Evolutionary conservation across 2,797 vertebrate species (phyloP).

Genomic region (Urocyon cinereoargenteus): DNA sequence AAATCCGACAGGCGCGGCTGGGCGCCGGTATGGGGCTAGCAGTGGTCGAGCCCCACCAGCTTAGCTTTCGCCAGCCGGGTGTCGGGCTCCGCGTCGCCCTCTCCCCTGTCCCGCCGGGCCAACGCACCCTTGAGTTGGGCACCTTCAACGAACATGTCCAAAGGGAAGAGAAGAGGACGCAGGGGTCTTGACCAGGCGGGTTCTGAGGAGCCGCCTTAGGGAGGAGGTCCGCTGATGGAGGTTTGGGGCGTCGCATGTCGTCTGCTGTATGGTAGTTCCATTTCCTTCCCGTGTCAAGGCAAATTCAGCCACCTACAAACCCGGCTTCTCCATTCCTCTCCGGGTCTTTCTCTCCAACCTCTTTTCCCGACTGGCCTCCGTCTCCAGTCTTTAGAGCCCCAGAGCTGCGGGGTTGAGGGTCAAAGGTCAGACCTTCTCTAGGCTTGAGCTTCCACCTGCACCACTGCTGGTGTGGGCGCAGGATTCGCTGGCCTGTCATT

Average conservation of each 20-base stretch:
- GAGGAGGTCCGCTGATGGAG: not conserved
- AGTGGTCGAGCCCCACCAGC: not conserved
- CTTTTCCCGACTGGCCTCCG: not conserved
- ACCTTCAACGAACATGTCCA: not conserved
- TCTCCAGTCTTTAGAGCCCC: not conserved
- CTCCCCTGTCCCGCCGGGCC: fast-evolving
- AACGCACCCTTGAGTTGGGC: not conserved
- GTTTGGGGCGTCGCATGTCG: not conserved
- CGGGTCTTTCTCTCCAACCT: not conserved
- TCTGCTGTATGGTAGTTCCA: not conserved
- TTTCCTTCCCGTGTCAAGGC: not conserved
- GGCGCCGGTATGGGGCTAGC: fast-evolving
- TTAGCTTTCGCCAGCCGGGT: fast-evolving
- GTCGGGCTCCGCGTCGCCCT: not conserved
- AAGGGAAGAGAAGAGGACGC: not conserved
- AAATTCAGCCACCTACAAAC: not conserved
- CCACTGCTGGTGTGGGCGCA: fast-evolving
- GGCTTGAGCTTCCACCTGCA: fast-evolving
- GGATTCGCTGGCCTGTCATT: not conserved
- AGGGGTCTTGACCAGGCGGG: not conserved
- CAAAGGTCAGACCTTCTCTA: slow-evolving; percentile 60
- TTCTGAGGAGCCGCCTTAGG: not conserved
- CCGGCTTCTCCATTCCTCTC: not conserved
- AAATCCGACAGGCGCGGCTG: not conserved
- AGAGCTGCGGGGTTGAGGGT: not conserved